Evolutionary conservation across 2,888 invertebrate genomes (phyloP).

Genomic region (Thumatha senex): DNA sequence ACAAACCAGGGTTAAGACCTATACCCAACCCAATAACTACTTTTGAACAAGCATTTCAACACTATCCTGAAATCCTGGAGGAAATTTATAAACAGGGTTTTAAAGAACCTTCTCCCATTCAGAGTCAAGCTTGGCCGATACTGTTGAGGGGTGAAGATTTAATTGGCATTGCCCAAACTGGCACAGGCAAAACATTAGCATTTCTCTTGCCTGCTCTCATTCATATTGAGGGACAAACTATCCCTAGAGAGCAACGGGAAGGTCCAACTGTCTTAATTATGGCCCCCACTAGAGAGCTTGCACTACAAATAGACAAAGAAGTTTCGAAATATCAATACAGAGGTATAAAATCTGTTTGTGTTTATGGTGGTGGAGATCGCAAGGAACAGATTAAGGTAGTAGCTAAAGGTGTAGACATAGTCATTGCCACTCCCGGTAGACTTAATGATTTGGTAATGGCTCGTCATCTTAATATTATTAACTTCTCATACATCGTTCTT

Average conservation of each 20-base stretch:
- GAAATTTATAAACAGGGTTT: slow-evolving; percentile 93
- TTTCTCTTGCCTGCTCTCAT: slow-evolving; percentile 96
- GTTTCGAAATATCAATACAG: slow-evolving; percentile 94
- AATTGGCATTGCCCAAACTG: slow-evolving; percentile 98
- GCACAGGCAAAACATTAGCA: slow-evolving; percentile 97
- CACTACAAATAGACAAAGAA: slow-evolving; percentile 96
- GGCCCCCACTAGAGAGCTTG: slow-evolving; percentile 96
- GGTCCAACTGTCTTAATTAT: slow-evolving; percentile 95
- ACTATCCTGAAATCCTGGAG: slow-evolving; percentile 92
- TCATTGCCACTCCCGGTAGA: slow-evolving; percentile 97
- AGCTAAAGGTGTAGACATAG: slow-evolving; percentile 93
- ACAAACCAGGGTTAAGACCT: slow-evolving; percentile 65
- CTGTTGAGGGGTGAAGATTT: slow-evolving; percentile 95
- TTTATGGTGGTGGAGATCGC: slow-evolving; percentile 96
- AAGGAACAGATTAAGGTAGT: slow-evolving; percentile 90
- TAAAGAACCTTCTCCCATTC: slow-evolving; percentile 93
- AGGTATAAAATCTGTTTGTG: slow-evolving; percentile 93
- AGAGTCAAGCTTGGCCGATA: slow-evolving; percentile 97
- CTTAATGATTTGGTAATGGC: slow-evolving; percentile 94
- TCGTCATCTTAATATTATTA: slow-evolving; percentile 87
- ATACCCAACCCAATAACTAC: slow-evolving; percentile 91
- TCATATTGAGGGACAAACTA: slow-evolving; percentile 94
- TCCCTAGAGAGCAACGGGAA: slow-evolving; percentile 87
- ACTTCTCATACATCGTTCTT: slow-evolving; percentile 93
- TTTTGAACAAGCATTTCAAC: slow-evolving; percentile 92